Evolutionary conservation across 2,888 invertebrate genomes (phyloP).

Genomic region (Hedychridium roseum): DNA sequence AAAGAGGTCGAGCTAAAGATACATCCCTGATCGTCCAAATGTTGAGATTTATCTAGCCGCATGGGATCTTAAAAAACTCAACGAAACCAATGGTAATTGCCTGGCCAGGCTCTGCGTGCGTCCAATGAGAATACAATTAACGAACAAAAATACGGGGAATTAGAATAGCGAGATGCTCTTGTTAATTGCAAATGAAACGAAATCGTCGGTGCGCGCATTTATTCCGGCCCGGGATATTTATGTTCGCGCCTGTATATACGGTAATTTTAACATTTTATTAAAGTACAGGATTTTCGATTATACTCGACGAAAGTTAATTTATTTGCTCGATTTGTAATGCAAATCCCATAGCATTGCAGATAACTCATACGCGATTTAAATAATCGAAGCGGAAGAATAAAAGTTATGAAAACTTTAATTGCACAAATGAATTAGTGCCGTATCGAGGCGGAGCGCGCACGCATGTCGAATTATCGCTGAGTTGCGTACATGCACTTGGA

Average conservation of each 20-base stretch:
- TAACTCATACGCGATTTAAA: conserved; percentile 31
- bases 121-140: too few species aligned
- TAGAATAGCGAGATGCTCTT: too few species aligned
- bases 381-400: conserved; percentile 39
- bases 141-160: conserved; percentile 7
- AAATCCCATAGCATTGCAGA: conserved; percentile 33
- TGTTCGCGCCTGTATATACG: conserved; percentile 17
- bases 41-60: too few species aligned
- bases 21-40: too few species aligned
- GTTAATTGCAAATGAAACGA: conserved; percentile 4
- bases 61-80: too few species aligned
- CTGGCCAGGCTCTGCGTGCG: conserved; percentile 15
- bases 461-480: neutral
- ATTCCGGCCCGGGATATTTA: conserved; percentile 21
- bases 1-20: too few species aligned
- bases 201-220: conserved; percentile 17
- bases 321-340: conserved; percentile 40
- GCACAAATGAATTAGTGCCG: conserved; percentile 38
- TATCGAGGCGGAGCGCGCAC: neutral
- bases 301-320: conserved; percentile 41
- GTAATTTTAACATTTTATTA: conserved; percentile 29
- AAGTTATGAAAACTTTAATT: conserved; percentile 37
- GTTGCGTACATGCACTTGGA: conserved; percentile 31
- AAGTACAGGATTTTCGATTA: conserved; percentile 34
- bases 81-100: too few species aligned